These are phyloP conservation scores for Phoxinus dragarum DNA, from an alignment of 2,797 vertebrate species.

Conservation along the genomic window DNA sequence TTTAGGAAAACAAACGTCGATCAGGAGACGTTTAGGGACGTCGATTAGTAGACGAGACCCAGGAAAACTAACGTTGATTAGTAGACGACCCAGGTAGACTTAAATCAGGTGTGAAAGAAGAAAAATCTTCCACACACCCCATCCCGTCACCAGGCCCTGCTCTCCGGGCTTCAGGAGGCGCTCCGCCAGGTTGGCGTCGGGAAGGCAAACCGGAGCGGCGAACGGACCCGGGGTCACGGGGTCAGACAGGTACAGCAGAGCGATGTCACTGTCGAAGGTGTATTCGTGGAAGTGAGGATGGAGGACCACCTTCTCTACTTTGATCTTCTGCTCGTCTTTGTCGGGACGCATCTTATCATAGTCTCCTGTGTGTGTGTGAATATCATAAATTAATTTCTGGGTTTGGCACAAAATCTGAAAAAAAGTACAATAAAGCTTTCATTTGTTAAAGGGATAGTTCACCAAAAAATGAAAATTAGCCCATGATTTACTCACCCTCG, in stretches of 20 bases:
- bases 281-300: conserved; percentile 86
- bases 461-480: neutral
- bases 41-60: no score
- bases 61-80: no score
- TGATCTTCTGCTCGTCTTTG: conserved; percentile 79
- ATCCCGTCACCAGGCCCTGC: conserved; percentile 83
- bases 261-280: conserved; percentile 90
- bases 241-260: conserved; percentile 80
- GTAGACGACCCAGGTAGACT: no score
- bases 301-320: conserved; percentile 72
- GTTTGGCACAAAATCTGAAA: neutral
- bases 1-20: no score
- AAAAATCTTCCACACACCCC: conserved; percentile 73
- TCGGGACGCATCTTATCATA: conserved; percentile 82
- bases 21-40: no score
- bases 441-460: neutral
- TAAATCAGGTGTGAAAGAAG: no score
- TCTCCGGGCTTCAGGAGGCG: conserved; percentile 75
- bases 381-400: neutral
- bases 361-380: conserved; percentile 78
- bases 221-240: conserved; percentile 76
- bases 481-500: no score
- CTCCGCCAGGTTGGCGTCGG: conserved; percentile 76
- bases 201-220: conserved; percentile 84
- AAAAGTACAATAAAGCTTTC: no score